Conservation (phyloP, 2,113 vertebrate genomes). For the Amblyornis subalaris region DNA sequence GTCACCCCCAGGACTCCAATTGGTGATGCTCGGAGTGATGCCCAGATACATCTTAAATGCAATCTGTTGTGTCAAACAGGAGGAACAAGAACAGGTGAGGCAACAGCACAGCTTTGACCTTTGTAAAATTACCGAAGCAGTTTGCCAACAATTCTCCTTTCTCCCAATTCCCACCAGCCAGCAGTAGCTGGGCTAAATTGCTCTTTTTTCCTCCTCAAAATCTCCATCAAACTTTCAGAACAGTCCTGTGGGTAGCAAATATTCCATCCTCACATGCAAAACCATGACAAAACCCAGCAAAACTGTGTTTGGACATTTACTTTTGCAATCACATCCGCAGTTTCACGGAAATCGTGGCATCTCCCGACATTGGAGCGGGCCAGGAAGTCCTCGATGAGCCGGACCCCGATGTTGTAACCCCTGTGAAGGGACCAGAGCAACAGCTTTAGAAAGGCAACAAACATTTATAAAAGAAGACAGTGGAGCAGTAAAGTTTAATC, state of each 20-base stretch:
- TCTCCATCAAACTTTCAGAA: neutral
- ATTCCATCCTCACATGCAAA: neutral
- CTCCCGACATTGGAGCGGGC: conserved; percentile 94
- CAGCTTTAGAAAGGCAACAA: neutral
- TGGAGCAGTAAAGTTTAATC: accelerated
- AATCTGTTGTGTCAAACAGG: conserved; percentile 73
- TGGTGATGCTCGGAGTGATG: conserved; percentile 94
- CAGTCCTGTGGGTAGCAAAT: neutral
- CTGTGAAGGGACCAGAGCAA: conserved; percentile 59
- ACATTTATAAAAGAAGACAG: accelerated
- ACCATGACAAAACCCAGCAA: neutral
- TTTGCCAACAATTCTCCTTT: neutral
- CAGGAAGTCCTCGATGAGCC: conserved; percentile 97
- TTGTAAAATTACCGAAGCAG: neutral
- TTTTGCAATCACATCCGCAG: conserved; percentile 97
- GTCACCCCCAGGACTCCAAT: conserved; percentile 96
- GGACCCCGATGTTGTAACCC: conserved; percentile 98
- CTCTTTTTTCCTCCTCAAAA: neutral
- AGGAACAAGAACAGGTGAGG: neutral
- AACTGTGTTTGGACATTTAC: conserved; percentile 56
- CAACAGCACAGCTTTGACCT: neutral
- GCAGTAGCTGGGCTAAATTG: neutral
- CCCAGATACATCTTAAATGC: conserved; percentile 99
- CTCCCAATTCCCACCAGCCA: neutral
- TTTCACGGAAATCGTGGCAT: conserved; percentile 98